phyloP scores from a whole-genome alignment of 2,888 invertebrate species.

The Parasteatoda lunata region DNA sequence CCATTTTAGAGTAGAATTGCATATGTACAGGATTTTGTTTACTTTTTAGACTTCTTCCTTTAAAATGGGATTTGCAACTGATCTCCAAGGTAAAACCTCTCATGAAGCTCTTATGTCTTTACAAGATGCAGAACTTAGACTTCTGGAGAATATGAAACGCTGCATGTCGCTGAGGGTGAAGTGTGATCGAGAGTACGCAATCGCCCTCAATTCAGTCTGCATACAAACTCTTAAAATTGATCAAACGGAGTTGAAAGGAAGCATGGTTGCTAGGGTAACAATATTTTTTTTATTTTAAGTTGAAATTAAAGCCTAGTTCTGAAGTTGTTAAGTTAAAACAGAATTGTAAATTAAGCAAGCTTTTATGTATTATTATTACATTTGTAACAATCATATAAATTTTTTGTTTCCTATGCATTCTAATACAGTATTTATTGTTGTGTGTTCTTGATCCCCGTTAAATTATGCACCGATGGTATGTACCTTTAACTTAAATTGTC shows the following conservation, averaged over 20 bases:
- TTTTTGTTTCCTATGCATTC: background rate
- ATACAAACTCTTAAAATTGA: slow-evolving; percentile 73
- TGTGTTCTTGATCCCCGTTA: background rate
- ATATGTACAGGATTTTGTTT: background rate
- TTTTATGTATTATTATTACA: background rate
- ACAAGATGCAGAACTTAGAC: slow-evolving; percentile 92
- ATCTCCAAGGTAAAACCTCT: slow-evolving; percentile 89
- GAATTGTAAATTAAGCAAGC: background rate
- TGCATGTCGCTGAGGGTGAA: slow-evolving; percentile 90
- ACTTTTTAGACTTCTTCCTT: background rate
- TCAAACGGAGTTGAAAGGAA: slow-evolving; percentile 70
- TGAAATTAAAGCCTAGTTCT: too few relatives aligned
- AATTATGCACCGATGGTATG: background rate
- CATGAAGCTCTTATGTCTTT: slow-evolving; percentile 92
- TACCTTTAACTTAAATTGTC: too few relatives aligned
- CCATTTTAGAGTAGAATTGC: too few relatives aligned
- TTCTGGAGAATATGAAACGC: slow-evolving; percentile 92
- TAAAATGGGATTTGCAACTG: slow-evolving; percentile 83
- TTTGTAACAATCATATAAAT: background rate
- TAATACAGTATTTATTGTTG: background rate
- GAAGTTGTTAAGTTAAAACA: background rate
- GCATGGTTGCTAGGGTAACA: slow-evolving; percentile 70
- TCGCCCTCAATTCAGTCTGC: slow-evolving; percentile 79
- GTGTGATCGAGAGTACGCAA: slow-evolving; percentile 92
- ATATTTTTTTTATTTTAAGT: background rate